phyloP scores from a whole-genome alignment of 1,140 invertebrate species.

The Aphelenchoides avenae region DNA sequence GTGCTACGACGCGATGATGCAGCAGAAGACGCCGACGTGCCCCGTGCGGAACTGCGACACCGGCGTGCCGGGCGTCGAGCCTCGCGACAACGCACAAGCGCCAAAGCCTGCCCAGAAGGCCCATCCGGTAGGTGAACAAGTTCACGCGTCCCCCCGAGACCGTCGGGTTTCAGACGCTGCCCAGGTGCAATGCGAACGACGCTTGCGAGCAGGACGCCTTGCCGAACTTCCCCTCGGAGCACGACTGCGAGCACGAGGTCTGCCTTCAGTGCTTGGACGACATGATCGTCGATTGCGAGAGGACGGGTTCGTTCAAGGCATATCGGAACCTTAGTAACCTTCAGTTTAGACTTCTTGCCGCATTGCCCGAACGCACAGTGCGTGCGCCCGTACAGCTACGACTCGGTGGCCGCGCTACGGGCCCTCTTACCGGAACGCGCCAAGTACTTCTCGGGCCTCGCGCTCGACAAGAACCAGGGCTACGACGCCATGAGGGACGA shows the following conservation, averaged over 20 bases:
- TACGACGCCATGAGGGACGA: slow-evolving; percentile 45
- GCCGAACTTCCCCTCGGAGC: slow-evolving; percentile 45
- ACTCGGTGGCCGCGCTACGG: slow-evolving; percentile 41
- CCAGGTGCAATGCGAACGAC: slow-evolving; percentile 30
- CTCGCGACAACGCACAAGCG: slow-evolving; percentile 19
- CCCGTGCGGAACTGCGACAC: slow-evolving; percentile 29
- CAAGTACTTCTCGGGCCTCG: slow-evolving; percentile 37
- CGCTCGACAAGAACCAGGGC: slow-evolving; percentile 35
- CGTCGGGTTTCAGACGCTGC: slow-evolving; percentile 18
- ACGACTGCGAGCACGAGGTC: slow-evolving; percentile 45
- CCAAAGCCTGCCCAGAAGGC: slow-evolving; percentile 17
- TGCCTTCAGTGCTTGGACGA: slow-evolving; percentile 39
- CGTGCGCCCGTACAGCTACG: slow-evolving; percentile 40
- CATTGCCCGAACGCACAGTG: slow-evolving; percentile 42
- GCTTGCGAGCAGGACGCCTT: slow-evolving; percentile 40
- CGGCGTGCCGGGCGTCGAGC: slow-evolving; percentile 24
- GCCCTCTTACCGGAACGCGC: slow-evolving; percentile 41
- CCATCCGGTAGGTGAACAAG: background rate
- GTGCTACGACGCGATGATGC: slow-evolving; percentile 32
- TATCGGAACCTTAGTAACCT: slow-evolving; percentile 5
- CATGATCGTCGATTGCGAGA: slow-evolving; percentile 40
- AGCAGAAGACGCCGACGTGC: slow-evolving; percentile 22
- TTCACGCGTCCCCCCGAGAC: slow-evolving; percentile 14
- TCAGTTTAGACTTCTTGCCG: slow-evolving; percentile 26
- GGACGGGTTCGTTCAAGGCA: slow-evolving; percentile 23